phyloP scores from a whole-genome alignment of 2,888 invertebrate species.

The Chrysolina haemoptera region DNA sequence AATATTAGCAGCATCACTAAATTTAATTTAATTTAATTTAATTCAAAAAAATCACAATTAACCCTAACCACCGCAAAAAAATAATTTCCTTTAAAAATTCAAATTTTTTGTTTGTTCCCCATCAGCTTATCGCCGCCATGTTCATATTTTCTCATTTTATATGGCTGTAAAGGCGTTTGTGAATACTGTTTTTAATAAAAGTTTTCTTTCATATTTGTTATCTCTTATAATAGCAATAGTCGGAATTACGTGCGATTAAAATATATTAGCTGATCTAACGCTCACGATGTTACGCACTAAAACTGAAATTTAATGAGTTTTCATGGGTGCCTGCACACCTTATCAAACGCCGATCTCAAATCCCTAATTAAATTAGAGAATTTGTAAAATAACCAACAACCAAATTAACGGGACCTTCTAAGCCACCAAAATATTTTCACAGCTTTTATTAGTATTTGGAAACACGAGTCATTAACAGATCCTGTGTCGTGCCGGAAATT shows the following conservation, averaged over 20 bases:
- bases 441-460: slow-evolving; percentile 15
- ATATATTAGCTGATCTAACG: slow-evolving; percentile 19
- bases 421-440: slow-evolving; percentile 22
- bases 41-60: too few species aligned
- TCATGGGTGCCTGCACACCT: slow-evolving; percentile 17
- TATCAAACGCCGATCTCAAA: slow-evolving; percentile 20
- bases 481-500: slow-evolving; percentile 14
- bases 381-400: slow-evolving; percentile 18
- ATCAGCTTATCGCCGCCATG: too few species aligned
- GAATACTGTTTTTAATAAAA: too few species aligned
- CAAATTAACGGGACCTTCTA: slow-evolving; percentile 12
- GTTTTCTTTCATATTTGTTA: too few species aligned
- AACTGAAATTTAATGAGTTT: slow-evolving; percentile 17
- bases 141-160: too few species aligned
- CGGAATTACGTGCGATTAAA: slow-evolving; percentile 2
- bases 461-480: slow-evolving; percentile 21
- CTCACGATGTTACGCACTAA: slow-evolving; percentile 13
- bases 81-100: too few species aligned
- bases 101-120: too few species aligned
- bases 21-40: too few species aligned
- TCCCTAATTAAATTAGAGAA: slow-evolving; percentile 22
- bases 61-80: too few species aligned
- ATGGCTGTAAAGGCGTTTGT: too few species aligned
- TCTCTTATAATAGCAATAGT: neutral
- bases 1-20: too few species aligned